Evolutionary conservation across 2,888 invertebrate genomes (phyloP).

Genomic region (Lasioglossum oenotherae): DNA sequence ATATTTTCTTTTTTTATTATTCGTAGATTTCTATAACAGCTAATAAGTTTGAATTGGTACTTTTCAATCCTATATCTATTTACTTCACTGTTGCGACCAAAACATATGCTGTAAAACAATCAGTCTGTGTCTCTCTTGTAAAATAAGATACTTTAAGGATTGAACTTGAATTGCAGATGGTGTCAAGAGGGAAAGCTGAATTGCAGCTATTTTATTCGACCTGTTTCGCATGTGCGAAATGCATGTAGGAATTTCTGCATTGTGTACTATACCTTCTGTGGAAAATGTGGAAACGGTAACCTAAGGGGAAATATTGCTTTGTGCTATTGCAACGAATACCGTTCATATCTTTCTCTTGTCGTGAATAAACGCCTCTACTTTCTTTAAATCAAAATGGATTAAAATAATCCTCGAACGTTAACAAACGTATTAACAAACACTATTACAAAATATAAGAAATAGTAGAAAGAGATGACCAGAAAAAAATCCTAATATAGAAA

Average conservation of each 20-base stretch:
- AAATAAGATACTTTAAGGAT: slow-evolving; percentile 16
- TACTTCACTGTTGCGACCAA: background rate
- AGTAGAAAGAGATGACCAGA: too few species aligned
- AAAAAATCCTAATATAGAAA: background rate
- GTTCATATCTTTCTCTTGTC: too few species aligned
- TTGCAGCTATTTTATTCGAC: slow-evolving; percentile 28
- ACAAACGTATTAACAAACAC: too few species aligned
- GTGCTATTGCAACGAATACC: too few species aligned
- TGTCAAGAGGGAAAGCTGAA: slow-evolving; percentile 22
- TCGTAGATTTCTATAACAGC: background rate
- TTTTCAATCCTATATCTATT: background rate
- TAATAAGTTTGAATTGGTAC: background rate
- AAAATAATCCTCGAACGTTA: too few species aligned
- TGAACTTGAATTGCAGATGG: slow-evolving; percentile 50
- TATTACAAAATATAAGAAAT: too few species aligned
- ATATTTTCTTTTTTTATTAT: background rate
- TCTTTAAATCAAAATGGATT: background rate
- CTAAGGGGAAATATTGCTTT: too few species aligned
- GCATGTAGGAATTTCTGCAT: background rate
- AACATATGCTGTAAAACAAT: slow-evolving; percentile 8
- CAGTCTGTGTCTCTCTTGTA: slow-evolving; percentile 4
- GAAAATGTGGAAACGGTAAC: background rate
- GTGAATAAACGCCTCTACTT: too few species aligned
- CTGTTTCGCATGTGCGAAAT: background rate
- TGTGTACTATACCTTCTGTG: too few species aligned